Evolutionary conservation across 2,888 invertebrate species (phyloP), one percentile per base, ranked within the genome.

Genomic region (Carabus problematicus): DNA sequence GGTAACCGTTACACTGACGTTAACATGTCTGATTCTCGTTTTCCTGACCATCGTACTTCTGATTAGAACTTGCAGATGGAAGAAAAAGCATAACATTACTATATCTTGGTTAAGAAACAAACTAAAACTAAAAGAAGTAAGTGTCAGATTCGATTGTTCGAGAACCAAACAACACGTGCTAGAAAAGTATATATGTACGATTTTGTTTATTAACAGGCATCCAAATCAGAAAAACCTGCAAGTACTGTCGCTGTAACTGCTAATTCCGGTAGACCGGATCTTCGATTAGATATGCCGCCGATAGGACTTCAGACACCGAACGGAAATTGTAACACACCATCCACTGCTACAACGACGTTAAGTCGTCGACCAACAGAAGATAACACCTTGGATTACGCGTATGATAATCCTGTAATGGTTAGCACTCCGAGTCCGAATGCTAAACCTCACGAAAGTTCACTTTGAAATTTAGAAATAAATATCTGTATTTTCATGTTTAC

Each of bases 371-470:
- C 92, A 0, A 91, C 91, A 14, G 92, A 93, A 78, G 92, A 92
- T 73, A 87, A 89, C 0, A 90, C 91, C 1, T 82, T 90, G 47
- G 92, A 92, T 75, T 92, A 91, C 75, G 90, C 91, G 0, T 92
- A 92, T 77, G 92, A 92, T 75, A 93, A 93, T 80, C 90, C 89
- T 77, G 92, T 87, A 0, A 87, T 93, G 87, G 88, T 88, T 11
- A 87, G 89, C 71, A 89, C 89, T 11, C 86, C 87, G 0, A 87
- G 87, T 1, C 87, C 87, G 18, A 72, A 71, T 63, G 67, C 72
- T 61, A 74, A 74, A 70, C 72, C 74, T 8, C 74, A 72, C 55
- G 74, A 73, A 69, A 73, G 73, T 52, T 70, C 71, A 54, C 71
- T 74, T 56, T 74, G 70, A 69, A 29, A 29, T 29, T 74, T 56